Conservation (phyloP, 2,113 vertebrate genomes). For the Nycticryphes semicollaris region DNA sequence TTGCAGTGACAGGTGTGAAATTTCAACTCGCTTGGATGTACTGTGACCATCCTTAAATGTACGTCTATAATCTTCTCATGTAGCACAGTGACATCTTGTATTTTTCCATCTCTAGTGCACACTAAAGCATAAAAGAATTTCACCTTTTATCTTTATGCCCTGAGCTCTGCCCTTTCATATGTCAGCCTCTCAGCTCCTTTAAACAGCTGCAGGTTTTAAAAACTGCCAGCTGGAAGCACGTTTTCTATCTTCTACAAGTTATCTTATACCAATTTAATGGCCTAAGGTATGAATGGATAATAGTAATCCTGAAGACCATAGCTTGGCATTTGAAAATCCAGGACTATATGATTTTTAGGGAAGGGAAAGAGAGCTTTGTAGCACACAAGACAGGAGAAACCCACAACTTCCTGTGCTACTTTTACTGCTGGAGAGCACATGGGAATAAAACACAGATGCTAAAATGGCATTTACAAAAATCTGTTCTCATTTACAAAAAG, state of each 20-base stretch:
- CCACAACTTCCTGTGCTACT: neutral
- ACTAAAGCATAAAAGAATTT: neutral
- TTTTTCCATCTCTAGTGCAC: neutral
- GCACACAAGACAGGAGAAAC: neutral
- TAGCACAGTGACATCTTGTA: neutral
- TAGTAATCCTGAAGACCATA: neutral
- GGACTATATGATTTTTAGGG: neutral
- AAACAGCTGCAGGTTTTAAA: neutral
- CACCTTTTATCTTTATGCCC: neutral
- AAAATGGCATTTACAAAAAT: neutral
- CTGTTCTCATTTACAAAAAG: neutral
- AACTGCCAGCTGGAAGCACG: neutral
- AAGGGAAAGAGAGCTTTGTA: neutral
- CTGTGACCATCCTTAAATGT: neutral
- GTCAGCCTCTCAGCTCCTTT: neutral
- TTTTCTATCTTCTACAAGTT: neutral
- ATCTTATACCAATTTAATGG: neutral
- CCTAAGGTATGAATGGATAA: neutral
- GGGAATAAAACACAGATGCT: neutral
- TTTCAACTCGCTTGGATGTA: neutral
- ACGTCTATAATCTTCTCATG: neutral
- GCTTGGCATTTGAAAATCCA: neutral
- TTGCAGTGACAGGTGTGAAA: neutral
- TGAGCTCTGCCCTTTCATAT: neutral
- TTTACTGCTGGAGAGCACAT: neutral